Conservation (phyloP, 2,797 vertebrate genomes). For the Salmo trutta region DNA sequence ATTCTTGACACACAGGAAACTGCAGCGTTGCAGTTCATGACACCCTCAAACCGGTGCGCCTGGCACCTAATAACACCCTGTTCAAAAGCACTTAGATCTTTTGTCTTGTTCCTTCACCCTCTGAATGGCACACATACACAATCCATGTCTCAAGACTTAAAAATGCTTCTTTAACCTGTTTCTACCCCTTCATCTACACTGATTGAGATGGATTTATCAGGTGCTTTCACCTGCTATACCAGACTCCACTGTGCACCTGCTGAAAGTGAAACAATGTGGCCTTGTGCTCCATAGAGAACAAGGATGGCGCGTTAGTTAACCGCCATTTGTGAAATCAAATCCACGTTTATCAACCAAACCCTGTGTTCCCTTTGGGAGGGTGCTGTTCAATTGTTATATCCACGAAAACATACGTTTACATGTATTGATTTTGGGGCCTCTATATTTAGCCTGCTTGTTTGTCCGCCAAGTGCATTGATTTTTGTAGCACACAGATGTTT, state of each 20-base stretch:
- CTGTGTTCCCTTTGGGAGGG: background rate
- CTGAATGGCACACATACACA: no score
- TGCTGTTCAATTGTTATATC: background rate
- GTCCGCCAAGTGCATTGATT: slow-evolving; percentile 43
- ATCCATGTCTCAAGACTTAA: no score
- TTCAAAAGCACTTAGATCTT: no score
- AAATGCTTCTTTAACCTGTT: no score
- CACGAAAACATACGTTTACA: slow-evolving; percentile 16
- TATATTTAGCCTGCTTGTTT: slow-evolving; percentile 22
- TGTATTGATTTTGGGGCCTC: slow-evolving; percentile 31
- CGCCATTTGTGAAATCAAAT: background rate
- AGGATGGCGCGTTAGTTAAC: background rate
- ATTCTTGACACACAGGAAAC: no score
- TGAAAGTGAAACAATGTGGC: background rate
- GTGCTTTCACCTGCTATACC: background rate
- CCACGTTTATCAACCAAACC: background rate
- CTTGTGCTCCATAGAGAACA: background rate
- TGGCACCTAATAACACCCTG: no score
- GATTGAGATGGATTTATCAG: no score
- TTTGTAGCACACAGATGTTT: slow-evolving; percentile 9
- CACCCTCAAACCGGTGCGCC: no score
- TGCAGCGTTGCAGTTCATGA: no score
- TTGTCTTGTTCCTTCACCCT: no score
- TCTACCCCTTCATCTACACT: no score
- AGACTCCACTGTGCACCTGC: background rate